Base-by-base conservation (phyloP, 1,140 invertebrate genomes). In the Dolichoris vasculosae region DNA sequence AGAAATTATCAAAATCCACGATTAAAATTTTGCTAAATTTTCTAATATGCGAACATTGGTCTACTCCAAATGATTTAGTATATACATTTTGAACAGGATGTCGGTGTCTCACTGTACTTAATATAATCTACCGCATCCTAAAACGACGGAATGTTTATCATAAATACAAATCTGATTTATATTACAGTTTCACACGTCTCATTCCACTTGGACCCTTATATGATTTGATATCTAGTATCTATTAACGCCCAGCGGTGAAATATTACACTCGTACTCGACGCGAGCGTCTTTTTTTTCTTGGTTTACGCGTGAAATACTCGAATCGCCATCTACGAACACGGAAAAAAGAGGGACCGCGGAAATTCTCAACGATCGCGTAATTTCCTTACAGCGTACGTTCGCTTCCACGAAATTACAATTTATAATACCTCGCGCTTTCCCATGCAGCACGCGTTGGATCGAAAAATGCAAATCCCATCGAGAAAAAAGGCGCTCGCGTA, bases 381-480 rank as follows among this genome's bases (percentile, higher is more conserved):
- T 79, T 84, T 84, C 83, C 76, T 84, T 59, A 40, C 83, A n/a
- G 30, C 69, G 71, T 55, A 38, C 75, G 26, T 43, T 30, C 55
- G 73, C 55, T 20, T 40, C 51, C 38, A 40, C 43, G 30, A 48
- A 79, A 84, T 84, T 79, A 79, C 63, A 79, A 84, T 84, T 84
- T 71, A 79, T 79, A 84, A 79, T 84, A 59, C 48, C 43, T 13
- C 43, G n/a, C 23, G 64, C 48, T 79, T 79, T 78, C 55, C 75
- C 76, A 78, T 84, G 73, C 63, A 79, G 73, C 40, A 78, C 82
- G 59, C 82, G 64, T 43, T 48, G 32, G 63, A 84, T 79, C 59
- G 59, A 71, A 79, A 84, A 84, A 84, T 79, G 76, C 64, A 84
- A 84, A 79, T 84, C 23, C 76, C 75, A 83, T 71, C 63, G 40